Conservation (phyloP, 2,888 invertebrate genomes). For the Microctonus brassicae region DNA sequence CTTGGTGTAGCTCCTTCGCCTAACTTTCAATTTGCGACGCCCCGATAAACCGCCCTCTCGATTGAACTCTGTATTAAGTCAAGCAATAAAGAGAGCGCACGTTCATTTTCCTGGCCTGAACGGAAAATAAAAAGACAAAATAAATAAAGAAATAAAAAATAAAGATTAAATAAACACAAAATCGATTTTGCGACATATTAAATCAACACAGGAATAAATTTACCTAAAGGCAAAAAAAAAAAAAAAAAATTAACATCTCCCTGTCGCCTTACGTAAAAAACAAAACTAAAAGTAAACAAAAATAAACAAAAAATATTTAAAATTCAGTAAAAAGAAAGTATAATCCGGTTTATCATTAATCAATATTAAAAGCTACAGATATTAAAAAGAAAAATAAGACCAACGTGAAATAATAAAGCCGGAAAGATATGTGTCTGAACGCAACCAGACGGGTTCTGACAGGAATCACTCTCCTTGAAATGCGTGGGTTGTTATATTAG, state of each 20-base stretch:
- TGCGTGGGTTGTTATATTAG: background rate
- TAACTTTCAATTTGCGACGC: conserved; percentile 40
- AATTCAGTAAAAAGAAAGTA: background rate
- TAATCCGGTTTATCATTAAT: background rate
- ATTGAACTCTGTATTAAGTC: conserved; percentile 28
- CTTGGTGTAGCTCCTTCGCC: conserved; percentile 19
- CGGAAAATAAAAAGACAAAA: background rate
- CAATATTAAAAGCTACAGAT: background rate
- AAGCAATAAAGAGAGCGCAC: conserved; percentile 2
- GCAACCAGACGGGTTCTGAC: background rate
- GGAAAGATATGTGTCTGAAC: background rate
- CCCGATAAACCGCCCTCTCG: conserved; percentile 28
- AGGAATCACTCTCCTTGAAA: background rate
- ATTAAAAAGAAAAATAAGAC: background rate
- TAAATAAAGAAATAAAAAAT: background rate
- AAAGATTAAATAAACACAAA: background rate
- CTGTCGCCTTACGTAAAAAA: background rate
- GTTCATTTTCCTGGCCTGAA: background rate
- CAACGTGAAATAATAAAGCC: background rate
- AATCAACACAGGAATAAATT: conserved; percentile 1
- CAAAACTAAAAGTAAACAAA: background rate
- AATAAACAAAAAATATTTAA: background rate
- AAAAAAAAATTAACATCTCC: background rate
- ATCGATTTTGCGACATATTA: background rate
- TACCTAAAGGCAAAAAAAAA: background rate